phyloP scores from a whole-genome alignment of 2,888 invertebrate species.

The Drosophila histrio region DNA sequence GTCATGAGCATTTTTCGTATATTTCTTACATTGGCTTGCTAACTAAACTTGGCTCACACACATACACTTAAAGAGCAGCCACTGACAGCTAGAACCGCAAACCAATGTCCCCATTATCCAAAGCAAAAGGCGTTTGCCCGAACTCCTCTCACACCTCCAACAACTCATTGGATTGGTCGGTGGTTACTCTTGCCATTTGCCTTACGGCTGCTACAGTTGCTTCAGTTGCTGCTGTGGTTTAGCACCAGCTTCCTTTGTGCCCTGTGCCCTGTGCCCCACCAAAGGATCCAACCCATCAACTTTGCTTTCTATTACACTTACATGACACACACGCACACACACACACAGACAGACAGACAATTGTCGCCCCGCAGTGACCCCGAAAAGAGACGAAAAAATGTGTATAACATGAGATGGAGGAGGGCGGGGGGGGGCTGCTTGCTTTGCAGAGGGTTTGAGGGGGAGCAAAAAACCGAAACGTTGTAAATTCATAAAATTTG shows the following conservation, averaged over 20 bases:
- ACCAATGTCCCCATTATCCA: conserved; percentile 68
- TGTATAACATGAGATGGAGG: conserved; percentile 19
- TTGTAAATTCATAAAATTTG: conserved; percentile 81
- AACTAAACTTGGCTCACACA: conserved; percentile 30
- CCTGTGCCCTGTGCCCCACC: conserved; percentile 44
- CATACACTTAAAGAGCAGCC: conserved; percentile 14
- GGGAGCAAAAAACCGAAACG: conserved; percentile 66
- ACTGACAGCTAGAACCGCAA: conserved; percentile 41
- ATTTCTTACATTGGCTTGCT: conserved; percentile 48
- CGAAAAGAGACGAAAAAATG: conserved; percentile 35
- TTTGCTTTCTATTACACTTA: conserved; percentile 78
- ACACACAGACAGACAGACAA: conserved; percentile 53
- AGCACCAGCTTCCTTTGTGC: conserved; percentile 60
- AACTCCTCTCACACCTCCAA: conserved; percentile 37
- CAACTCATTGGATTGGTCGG: conserved; percentile 69
- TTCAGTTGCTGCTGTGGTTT: conserved; percentile 50
- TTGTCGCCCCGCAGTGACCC: conserved; percentile 75
- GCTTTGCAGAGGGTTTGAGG: not conserved
- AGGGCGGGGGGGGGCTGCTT: not conserved
- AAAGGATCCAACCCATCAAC: conserved; percentile 54
- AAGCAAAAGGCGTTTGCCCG: conserved; percentile 64
- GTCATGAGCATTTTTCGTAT: conserved; percentile 23
- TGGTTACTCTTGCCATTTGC: conserved; percentile 77
- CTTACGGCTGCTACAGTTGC: conserved; percentile 56
- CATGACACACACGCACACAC: conserved; percentile 64